Evolutionary conservation across 2,888 invertebrate genomes (phyloP).

Genomic region (Amblyjoppa fuscipennis): DNA sequence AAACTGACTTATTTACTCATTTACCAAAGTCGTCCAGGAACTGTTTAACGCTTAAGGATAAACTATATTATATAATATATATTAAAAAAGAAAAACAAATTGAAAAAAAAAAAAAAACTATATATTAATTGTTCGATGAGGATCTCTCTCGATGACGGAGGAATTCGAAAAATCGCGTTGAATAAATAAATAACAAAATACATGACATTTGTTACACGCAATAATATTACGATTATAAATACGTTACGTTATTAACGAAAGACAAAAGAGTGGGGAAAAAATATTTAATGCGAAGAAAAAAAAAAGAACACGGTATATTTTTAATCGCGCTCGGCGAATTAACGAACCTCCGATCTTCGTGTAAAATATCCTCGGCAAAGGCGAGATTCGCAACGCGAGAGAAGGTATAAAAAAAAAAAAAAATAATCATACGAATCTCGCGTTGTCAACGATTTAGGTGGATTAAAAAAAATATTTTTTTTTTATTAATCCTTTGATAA

Average conservation of each 20-base stretch:
- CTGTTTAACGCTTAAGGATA: constrained; percentile 62
- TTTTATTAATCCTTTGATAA: neutral
- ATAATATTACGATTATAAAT: constrained; percentile 55
- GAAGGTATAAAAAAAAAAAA: constrained; percentile 15
- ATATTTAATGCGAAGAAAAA: neutral
- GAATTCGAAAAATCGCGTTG: constrained; percentile 49
- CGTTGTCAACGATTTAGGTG: constrained; percentile 23
- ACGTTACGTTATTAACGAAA: constrained; percentile 43
- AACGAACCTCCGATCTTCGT: constrained; percentile 22
- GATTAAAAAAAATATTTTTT: neutral
- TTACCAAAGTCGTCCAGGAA: constrained; percentile 66
- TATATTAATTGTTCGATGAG: constrained; percentile 47
- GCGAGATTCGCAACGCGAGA: neutral
- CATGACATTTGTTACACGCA: constrained; percentile 65
- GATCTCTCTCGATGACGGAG: constrained; percentile 40
- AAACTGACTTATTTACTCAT: constrained; percentile 55
- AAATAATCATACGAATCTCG: constrained; percentile 18
- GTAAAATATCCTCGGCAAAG: neutral
- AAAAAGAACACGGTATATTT: constrained; percentile 23
- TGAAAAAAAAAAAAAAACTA: constrained; percentile 15
- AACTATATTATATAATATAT: constrained; percentile 31
- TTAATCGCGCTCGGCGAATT: constrained; percentile 35
- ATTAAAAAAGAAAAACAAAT: constrained; percentile 20
- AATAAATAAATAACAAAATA: constrained; percentile 17
- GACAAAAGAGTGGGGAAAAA: neutral